A percentile compares a stretch with the other conserved stretches of the same genome.
These are phyloP conservation scores for Tychaedon coryphoeus DNA, from an alignment of 2,113 vertebrate species.

Conservation along the genomic window DNA sequence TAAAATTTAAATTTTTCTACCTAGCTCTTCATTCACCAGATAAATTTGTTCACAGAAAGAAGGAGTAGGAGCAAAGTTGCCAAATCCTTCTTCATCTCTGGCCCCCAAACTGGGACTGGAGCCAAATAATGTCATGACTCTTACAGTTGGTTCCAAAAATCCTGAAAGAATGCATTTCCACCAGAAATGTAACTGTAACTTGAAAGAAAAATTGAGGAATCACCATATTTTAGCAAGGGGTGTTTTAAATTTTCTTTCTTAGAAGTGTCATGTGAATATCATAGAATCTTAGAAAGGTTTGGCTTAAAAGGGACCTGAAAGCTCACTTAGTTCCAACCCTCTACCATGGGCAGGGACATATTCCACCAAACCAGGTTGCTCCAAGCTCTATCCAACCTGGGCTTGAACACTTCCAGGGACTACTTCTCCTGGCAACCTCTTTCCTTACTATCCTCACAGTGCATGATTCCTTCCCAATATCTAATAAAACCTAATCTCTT, in stretches of 20 bases:
- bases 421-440: neutral
- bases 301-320: neutral
- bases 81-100: neutral
- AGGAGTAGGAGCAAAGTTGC: neutral
- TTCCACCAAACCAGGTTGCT: neutral
- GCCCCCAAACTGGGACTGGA: neutral
- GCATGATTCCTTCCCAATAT: neutral
- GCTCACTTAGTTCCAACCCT: neutral
- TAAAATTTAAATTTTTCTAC: neutral
- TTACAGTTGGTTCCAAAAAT: neutral
- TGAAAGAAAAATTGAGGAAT: neutral
- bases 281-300: neutral
- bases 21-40: neutral
- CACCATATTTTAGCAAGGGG: neutral
- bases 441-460: neutral
- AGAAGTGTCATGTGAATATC: neutral
- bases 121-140: neutral
- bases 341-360: neutral
- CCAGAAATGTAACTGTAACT: neutral
- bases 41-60: neutral
- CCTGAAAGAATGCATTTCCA: neutral
- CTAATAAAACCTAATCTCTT: neutral
- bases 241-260: neutral
- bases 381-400: neutral
- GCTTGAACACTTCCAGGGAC: neutral